These are phyloP conservation scores for Torymus tubicola DNA, from an alignment of 2,888 invertebrate species.

Conservation along the genomic window DNA sequence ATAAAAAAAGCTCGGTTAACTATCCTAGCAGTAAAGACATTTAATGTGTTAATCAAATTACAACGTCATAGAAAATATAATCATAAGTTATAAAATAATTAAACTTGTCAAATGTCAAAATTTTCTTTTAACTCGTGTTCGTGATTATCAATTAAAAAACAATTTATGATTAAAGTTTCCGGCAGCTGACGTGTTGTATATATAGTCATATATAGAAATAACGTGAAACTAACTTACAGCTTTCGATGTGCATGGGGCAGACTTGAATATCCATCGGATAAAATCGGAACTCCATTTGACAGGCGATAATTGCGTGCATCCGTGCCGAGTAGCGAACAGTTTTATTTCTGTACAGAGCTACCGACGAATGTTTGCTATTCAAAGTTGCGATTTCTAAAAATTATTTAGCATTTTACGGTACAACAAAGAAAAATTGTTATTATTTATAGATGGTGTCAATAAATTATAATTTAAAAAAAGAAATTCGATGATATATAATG, in stretches of 20 bases:
- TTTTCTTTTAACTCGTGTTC: too few relatives aligned
- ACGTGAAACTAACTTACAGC: conserved; percentile 83
- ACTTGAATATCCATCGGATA: conserved; percentile 93
- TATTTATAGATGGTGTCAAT: not conserved
- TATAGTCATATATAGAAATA: not conserved
- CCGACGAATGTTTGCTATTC: conserved; percentile 88
- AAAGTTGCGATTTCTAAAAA: conserved; percentile 86
- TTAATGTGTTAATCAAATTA: too few relatives aligned
- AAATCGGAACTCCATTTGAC: conserved; percentile 91
- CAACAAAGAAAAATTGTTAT: not conserved
- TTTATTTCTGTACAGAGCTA: conserved; percentile 87
- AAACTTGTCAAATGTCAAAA: too few relatives aligned
- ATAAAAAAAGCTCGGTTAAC: too few relatives aligned
- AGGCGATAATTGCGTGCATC: conserved; percentile 91
- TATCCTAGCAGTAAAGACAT: too few relatives aligned
- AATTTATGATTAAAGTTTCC: too few relatives aligned
- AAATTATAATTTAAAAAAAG: too few relatives aligned
- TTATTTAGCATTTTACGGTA: not conserved
- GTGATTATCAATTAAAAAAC: too few relatives aligned
- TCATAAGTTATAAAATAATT: too few relatives aligned
- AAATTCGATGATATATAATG: not conserved
- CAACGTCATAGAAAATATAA: too few relatives aligned
- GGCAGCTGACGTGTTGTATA: too few relatives aligned
- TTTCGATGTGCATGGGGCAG: conserved; percentile 89
- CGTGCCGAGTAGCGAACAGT: conserved; percentile 88